A percentile compares a stretch with the other conserved stretches of the same genome.
Conservation (phyloP, 2,113 vertebrate genomes). For the Neomonachus schauinslandi region DNA sequence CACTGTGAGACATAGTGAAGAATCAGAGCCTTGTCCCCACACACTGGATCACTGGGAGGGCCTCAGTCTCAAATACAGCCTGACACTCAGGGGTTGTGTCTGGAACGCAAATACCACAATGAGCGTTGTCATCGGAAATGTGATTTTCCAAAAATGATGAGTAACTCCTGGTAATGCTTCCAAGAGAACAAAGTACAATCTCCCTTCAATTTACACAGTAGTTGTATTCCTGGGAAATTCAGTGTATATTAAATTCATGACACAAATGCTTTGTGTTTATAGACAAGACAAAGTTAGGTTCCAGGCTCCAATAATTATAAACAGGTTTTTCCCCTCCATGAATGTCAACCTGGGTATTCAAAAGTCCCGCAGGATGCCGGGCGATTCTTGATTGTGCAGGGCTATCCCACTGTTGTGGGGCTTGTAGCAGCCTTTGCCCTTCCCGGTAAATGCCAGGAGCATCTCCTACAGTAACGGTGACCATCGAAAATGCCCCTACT, state of each 20-base stretch:
- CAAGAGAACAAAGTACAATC: neutral
- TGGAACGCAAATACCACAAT: neutral
- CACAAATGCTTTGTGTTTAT: slow-evolving; percentile 46
- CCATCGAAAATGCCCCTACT: neutral
- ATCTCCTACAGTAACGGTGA: neutral
- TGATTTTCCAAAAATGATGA: slow-evolving; percentile 56
- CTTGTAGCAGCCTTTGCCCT: neutral
- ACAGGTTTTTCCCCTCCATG: neutral
- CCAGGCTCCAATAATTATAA: neutral
- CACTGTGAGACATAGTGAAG: neutral
- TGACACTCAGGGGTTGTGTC: neutral
- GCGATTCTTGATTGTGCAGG: rapidly evolving
- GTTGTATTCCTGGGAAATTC: slow-evolving; percentile 33
- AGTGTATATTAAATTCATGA: slow-evolving; percentile 28
- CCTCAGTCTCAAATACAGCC: neutral
- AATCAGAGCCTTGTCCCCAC: neutral
- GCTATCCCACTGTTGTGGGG: rapidly evolving
- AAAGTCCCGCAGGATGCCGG: rapidly evolving
- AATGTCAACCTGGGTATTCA: neutral
- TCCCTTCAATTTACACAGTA: neutral
- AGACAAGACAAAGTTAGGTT: neutral
- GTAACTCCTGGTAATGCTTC: neutral
- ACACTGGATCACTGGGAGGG: rapidly evolving
- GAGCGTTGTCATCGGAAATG: neutral
- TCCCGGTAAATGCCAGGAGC: neutral